These are phyloP conservation scores for Diorhabda carinulata DNA, from an alignment of 1,140 invertebrate species.

Conservation along the genomic window DNA sequence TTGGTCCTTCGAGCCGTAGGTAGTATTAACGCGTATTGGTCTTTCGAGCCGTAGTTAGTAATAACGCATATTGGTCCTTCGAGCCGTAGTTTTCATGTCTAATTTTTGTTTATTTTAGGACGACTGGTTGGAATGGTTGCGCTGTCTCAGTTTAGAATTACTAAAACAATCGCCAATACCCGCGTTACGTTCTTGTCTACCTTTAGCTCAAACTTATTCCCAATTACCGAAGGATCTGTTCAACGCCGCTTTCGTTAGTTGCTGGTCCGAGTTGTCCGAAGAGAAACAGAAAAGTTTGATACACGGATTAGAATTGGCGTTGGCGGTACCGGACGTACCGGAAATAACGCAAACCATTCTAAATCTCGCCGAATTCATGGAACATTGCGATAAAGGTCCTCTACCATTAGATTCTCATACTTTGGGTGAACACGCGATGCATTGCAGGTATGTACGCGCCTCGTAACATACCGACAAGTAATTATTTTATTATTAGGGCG, in stretches of 20 bases:
- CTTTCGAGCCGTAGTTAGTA: neutral
- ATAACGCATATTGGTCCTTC: too few relatives aligned
- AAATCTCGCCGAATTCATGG: conserved; percentile 99
- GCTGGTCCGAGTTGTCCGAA: conserved; percentile 92
- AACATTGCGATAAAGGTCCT: conserved; percentile 96
- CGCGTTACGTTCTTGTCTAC: conserved; percentile 84
- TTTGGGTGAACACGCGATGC: conserved; percentile 76
- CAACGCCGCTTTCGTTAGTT: conserved; percentile 98
- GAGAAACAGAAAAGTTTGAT: conserved; percentile 83
- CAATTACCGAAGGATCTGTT: conserved; percentile 93
- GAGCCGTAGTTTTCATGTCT: neutral
- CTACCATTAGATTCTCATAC: conserved; percentile 85
- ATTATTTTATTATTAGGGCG: conserved; percentile 51
- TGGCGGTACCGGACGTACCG: conserved; percentile 89
- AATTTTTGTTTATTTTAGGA: conserved; percentile 52
- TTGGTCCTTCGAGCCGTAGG: neutral
- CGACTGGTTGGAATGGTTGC: conserved; percentile 97
- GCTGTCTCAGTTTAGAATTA: conserved; percentile 85
- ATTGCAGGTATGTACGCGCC: conserved; percentile 62
- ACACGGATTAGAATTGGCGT: conserved; percentile 79
- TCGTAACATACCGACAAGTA: neutral
- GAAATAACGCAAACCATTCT: conserved; percentile 97
- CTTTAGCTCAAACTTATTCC: conserved; percentile 90
- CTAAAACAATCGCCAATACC: conserved; percentile 94
- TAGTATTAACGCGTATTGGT: neutral